These are phyloP conservation scores for Asteroscopus sphinx DNA, from an alignment of 2,888 invertebrate genomes.

Conservation along the genomic window DNA sequence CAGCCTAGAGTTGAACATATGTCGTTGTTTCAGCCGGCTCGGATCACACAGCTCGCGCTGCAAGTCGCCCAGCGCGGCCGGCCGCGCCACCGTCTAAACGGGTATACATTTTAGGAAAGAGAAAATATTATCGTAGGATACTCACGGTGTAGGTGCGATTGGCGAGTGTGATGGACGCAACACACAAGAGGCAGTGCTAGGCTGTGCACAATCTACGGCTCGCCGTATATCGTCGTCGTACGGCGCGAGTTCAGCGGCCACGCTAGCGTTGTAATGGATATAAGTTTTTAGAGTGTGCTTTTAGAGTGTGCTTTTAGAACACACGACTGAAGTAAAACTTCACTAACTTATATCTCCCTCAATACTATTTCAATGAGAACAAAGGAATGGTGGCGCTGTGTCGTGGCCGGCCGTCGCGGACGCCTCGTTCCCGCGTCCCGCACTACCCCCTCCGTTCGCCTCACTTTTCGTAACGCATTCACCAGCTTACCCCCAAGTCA, in stretches of 20 bases:
- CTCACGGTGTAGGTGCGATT: slow-evolving; percentile 42
- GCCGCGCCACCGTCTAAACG: slow-evolving; percentile 49
- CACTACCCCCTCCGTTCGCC: too few species aligned
- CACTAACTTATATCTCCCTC: too few species aligned
- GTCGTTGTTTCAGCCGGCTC: slow-evolving; percentile 31
- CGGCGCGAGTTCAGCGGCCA: slow-evolving; percentile 11
- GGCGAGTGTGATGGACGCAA: slow-evolving; percentile 51
- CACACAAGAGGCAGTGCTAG: slow-evolving; percentile 48
- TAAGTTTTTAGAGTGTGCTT: too few species aligned
- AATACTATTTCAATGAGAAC: too few species aligned
- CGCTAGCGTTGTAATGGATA: slow-evolving; percentile 1
- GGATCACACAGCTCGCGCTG: slow-evolving; percentile 34
- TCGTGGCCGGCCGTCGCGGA: too few species aligned
- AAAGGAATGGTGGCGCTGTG: too few species aligned
- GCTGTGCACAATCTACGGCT: slow-evolving; percentile 36
- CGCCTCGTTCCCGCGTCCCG: too few species aligned
- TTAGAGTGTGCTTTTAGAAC: too few species aligned
- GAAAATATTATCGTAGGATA: slow-evolving; percentile 29
- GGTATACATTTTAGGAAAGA: slow-evolving; percentile 47
- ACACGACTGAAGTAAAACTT: too few species aligned
- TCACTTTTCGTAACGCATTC: too few species aligned
- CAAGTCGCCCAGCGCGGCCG: slow-evolving; percentile 30
- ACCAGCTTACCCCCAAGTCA: too few species aligned
- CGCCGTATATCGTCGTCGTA: slow-evolving; percentile 1
- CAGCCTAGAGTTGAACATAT: slow-evolving; percentile 39